These are phyloP conservation scores for Molothrus aeneus DNA, from an alignment of 2,797 vertebrate genomes.

Conservation along the genomic window DNA sequence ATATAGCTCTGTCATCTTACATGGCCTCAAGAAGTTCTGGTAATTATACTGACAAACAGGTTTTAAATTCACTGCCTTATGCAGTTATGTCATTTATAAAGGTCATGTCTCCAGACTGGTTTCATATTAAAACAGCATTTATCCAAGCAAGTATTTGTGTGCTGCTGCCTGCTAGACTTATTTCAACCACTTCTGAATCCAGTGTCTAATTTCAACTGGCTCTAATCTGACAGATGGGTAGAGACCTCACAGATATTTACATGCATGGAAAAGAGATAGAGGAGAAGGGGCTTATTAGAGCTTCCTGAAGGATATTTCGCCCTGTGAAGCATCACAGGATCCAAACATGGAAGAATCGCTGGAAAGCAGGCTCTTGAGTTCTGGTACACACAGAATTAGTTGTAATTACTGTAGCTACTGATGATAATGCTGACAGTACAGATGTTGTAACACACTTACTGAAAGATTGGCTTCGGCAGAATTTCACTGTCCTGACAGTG, in stretches of 20 bases:
- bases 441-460: conserved; percentile 83
- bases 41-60: not conserved
- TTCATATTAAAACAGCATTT: not conserved
- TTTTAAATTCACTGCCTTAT: not conserved
- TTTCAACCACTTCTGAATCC: not conserved
- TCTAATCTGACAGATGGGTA: not conserved
- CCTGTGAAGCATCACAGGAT: not conserved
- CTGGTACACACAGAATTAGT: not conserved
- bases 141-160: not conserved
- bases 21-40: not conserved
- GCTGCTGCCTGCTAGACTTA: not conserved
- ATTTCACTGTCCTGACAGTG: conserved; percentile 91
- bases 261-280: not conserved
- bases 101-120: not conserved
- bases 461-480: conserved; percentile 92
- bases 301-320: not conserved
- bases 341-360: not conserved
- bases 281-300: not conserved
- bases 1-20: not conserved
- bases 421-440: not conserved
- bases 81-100: not conserved
- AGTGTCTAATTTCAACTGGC: not conserved
- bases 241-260: not conserved
- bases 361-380: conserved; percentile 2
- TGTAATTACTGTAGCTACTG: conserved; percentile 37